Base-by-base conservation (phyloP, 2,113 vertebrate species). In the Rousettus leschenaultii region DNA sequence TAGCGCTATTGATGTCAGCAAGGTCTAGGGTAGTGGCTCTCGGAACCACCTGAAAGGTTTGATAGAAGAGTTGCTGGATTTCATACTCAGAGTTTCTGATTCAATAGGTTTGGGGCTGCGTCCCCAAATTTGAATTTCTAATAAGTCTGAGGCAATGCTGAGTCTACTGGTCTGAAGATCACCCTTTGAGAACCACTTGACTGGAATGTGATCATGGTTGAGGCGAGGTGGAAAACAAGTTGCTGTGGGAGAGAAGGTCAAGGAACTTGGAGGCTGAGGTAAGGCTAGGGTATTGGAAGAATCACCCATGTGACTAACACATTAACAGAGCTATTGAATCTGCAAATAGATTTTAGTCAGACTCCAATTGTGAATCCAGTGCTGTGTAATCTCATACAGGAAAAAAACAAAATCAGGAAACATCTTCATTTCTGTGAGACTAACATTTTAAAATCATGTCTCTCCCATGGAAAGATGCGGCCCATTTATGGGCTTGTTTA, bases 361-460 rank as follows among this genome's bases (percentile, higher is more conserved):
- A 40, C 22, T 65, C 78, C 43, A 91, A 16, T 5, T 59, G 24
- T 43, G 35, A 93, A 35, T 48, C 40, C 57, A 83, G 26, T 11
- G 43, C 38, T 75, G 43, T 55, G 13, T 91, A 28, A n/a, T 43
- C 45, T 74, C 35, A 51, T 51, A 51, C 13, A 59, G 43, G 11
- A 73, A 86, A 78, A 68, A 65, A n/a, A 90, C n/a, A 59, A 10
- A 65, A 73, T 82, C 35, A 70, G 79, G 38, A 85, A 79, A 85
- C 15, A 57, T 22, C n/a, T 93, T 51, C 59, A 82, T n/a, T 48
- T 53, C 22, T 79, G 4, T 53, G 45, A 95, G 57, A 73, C 12
- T 74, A 53, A 75, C 8, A 86, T 55, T 92, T 95, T 80, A 65
- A 86, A 95, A 86, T 61, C 40, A 82, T 66, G 79, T 38, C 53